Base-by-base conservation (phyloP, 2,113 vertebrate species). In the Pungitius pungitius region DNA sequence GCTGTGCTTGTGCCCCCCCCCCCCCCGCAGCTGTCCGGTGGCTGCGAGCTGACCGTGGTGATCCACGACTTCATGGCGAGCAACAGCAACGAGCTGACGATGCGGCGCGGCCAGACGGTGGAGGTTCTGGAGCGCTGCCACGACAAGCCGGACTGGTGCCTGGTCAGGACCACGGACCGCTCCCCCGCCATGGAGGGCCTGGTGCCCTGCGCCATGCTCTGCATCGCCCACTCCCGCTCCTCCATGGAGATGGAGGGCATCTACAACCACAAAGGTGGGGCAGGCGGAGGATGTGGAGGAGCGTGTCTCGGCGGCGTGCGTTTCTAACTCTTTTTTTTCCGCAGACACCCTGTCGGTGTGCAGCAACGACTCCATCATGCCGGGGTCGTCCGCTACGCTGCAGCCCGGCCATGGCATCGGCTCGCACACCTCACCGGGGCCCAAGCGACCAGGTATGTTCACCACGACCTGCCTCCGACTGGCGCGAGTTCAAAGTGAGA, bases 241-340 rank as follows among this genome's bases (percentile, higher is more conserved):
- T 98, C 97, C 75, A 98, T 99, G 97, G 98, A 99, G 87, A 99
- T 99, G 97, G 98, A 99, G 85, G 98, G 98, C 63, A 98, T 99
- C 89, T 99, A 97, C 84, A 99, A 99, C 92, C 97, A 99, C 92
- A 99, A 98, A 97, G 97, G 98, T 98, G 92, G 14, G 26, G 22
- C 26, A 0, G 90, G 17, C 49, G 9, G 17, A 11, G 4, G 5
- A 11, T 27, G 24, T 14, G 47, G 11, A 8, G 42, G 14, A 2
- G 40, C 17, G 51, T 43, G 27, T 42, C 3, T 47, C 33, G 69
- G 30, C 8, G n/a, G 30, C 4, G 14, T 6, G 42, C 2, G 15
- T 62, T n/a, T 15, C 33, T 45, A 42, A 57, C 2, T 51, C 18
- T 62, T 30, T 55, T 58, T 65, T 14, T 11, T 49, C 66, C 70